Percentiles rank a stretch among this genome's conserved stretches.
phyloP scores from a whole-genome alignment of 2,888 invertebrate genomes.

The Oxyscelio sp. region DNA sequence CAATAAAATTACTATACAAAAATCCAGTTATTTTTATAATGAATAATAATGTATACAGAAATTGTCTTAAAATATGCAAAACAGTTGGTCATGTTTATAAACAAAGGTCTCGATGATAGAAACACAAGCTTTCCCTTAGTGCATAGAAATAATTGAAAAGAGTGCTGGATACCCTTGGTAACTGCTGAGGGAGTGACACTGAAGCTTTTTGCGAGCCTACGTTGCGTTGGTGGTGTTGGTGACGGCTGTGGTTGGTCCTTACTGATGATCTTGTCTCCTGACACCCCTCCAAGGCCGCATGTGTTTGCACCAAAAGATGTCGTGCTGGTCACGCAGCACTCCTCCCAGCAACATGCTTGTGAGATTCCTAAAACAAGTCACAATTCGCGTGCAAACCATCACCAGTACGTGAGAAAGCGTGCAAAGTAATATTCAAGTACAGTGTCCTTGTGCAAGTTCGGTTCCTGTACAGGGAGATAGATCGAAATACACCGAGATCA shows the following conservation, averaged over 20 bases:
- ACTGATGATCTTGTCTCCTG: slow-evolving; percentile 83
- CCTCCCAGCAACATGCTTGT: slow-evolving; percentile 88
- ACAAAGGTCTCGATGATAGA: background rate
- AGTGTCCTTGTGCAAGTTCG: slow-evolving; percentile 17
- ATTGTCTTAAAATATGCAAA: too few relatives aligned
- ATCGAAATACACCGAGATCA: background rate
- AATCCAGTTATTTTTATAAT: too few relatives aligned
- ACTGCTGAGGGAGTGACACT: slow-evolving; percentile 94
- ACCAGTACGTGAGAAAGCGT: slow-evolving; percentile 75
- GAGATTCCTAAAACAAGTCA: slow-evolving; percentile 86
- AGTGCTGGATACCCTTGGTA: slow-evolving; percentile 90
- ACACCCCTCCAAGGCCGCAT: slow-evolving; percentile 83
- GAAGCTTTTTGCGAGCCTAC: slow-evolving; percentile 97
- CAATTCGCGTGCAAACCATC: slow-evolving; percentile 83
- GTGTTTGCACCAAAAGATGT: slow-evolving; percentile 81
- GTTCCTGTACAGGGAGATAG: slow-evolving; percentile 4
- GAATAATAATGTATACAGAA: too few relatives aligned
- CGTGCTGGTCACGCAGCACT: slow-evolving; percentile 85
- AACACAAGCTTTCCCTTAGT: slow-evolving; percentile 1
- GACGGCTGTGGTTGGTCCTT: slow-evolving; percentile 90
- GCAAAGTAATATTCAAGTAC: slow-evolving; percentile 1
- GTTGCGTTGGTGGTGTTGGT: slow-evolving; percentile 95
- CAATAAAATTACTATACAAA: too few relatives aligned
- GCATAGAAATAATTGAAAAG: slow-evolving; percentile 34
- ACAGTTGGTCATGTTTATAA: too few relatives aligned